These are phyloP conservation scores for Athalia cordata DNA, from an alignment of 2,888 invertebrate species.

Conservation along the genomic window DNA sequence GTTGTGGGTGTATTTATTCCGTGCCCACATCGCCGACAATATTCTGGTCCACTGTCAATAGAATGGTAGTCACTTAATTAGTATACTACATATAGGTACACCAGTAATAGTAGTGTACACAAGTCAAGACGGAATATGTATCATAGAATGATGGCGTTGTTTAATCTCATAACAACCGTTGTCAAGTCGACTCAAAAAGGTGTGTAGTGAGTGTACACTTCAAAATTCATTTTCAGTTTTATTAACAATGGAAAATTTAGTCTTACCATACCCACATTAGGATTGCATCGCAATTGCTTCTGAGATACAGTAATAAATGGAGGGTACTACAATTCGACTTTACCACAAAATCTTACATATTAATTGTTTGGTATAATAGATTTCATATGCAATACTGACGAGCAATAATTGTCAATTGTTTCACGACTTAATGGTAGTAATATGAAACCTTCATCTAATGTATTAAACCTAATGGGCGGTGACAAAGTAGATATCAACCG, in stretches of 20 bases:
- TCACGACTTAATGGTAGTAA: not conserved
- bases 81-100: too few species aligned
- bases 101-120: not conserved
- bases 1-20: not conserved
- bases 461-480: too few species aligned
- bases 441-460: not conserved
- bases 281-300: too few species aligned
- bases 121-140: not conserved
- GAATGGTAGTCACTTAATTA: not conserved
- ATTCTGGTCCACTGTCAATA: not conserved
- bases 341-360: slow-evolving; percentile 28
- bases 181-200: slow-evolving; percentile 19
- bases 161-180: slow-evolving; percentile 41
- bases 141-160: slow-evolving; percentile 12
- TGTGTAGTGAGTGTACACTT: not conserved
- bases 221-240: not conserved
- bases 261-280: not conserved
- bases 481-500: too few species aligned
- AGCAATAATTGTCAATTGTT: not conserved
- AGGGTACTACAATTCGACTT: not conserved
- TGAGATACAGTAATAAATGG: not conserved
- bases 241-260: not conserved
- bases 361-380: slow-evolving; percentile 2
- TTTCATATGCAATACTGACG: not conserved
- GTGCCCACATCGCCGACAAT: not conserved